Evolutionary conservation across 1,140 invertebrate genomes (phyloP), one percentile per base, ranked within the genome.

Genomic region (Zaprionus ornatus): DNA sequence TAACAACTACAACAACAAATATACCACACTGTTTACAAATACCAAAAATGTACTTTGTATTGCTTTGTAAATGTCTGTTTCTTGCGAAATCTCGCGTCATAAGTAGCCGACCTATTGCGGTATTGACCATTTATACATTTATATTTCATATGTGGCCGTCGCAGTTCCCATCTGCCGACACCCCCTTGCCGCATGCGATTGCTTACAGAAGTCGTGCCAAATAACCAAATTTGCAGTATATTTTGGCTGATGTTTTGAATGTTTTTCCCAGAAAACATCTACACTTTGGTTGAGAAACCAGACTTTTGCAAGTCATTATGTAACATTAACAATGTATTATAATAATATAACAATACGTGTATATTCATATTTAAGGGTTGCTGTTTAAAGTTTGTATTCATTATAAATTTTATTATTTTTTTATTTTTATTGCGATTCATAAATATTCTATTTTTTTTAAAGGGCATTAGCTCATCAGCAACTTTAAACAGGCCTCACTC

Each of bases 111-210:
- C 19, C 21, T 19, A 55, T 66, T 72, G 66, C 50, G 25, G 55
- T 66, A 82, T 81, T 72, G 54, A 67, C 85, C 29, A 32, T 32
- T 32, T 32, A 79, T 74, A 80, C 76, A 86, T 82, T 77, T 73
- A 37, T 40, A 67, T 70, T 67, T 77, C 15, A 52, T 56, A 71
- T 62, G 23, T 66, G 40, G 37, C 45, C 4, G 52, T 52, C 29
- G 19, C 40, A 50, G 21, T 45, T 29, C 42, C 25, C 52, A 6
- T 27, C 25, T 27, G n/a, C 29, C 37, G 21, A 19, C 62, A 25
- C 17, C 40, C n/a, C 40, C 2, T 1, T 40, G 19, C 3, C 4
- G 15, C 37, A 5, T 23, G 9, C 6, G 25, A 27, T 7, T 10
- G 45, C 55, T 52, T 17, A 52, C 27, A 54, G 13, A 32, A 48